Base-by-base conservation (phyloP, 2,797 vertebrate species). In the Cynopterus sphinx region DNA sequence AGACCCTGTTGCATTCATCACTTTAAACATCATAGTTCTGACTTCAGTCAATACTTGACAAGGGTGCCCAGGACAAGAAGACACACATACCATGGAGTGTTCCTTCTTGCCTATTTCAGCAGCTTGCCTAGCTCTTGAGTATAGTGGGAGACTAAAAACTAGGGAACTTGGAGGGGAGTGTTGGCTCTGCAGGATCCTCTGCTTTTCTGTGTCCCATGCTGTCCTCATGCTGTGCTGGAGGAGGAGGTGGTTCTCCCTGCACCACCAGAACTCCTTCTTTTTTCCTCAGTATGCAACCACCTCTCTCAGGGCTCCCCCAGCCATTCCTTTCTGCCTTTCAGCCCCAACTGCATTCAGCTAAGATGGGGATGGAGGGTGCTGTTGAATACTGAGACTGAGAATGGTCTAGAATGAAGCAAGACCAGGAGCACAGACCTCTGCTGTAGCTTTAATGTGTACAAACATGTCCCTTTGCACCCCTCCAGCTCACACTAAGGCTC, bases 301-400 rank as follows among this genome's bases (percentile, higher is more conserved):
- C 43, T 74, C 36, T 87, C 90, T 93, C 93, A 74, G 91, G 96
- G 96, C 83, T 49, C 46, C 90, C 92, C 67, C 46, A 53, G 36
- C 87, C 77, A 13, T 90, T 33, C 63, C 77, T n/a, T 51, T 78
- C 86, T 70, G 82, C 57, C 26, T 73, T 43, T 75, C 43, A 41
- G 74, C 65, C 73, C 68, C 41, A 1, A 16, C 33, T 49, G 33
- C 63, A 51, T 24, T 68, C 63, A 46, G 43, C 77, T n/a, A 63
- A 39, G 94, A 17, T 2, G 10, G 61, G 95, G 43, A 67, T 63
- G 26, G 61, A 81, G 81, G 59, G 88, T 71, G 65, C 85, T 90
- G 9, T 4, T 39, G 49, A 49, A 36, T 17, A 6, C 26, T 3
- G 71, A 77, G n/a, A 36, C 75, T 16, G n/a, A 39, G 43, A 36